Percentiles rank a stretch among this genome's conserved stretches.
Evolutionary conservation across 2,888 invertebrate genomes (phyloP).

Genomic region (Drosophila ustulata): DNA sequence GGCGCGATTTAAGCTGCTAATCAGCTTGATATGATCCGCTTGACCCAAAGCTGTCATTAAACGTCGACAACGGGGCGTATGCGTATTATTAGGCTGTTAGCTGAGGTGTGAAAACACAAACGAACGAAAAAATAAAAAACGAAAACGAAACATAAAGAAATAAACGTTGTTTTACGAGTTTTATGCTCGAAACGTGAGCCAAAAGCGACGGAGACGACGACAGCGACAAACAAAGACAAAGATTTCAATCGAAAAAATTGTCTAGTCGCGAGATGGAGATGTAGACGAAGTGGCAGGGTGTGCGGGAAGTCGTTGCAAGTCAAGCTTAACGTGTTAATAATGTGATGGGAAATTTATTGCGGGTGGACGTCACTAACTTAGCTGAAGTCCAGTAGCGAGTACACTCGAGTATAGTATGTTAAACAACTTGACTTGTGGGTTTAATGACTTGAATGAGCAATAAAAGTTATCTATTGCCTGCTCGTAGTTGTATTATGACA

Average conservation of each 20-base stretch:
- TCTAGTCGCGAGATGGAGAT: constrained; percentile 48
- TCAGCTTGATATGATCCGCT: constrained; percentile 49
- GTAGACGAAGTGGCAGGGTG: background rate
- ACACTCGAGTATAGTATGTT: constrained; percentile 22
- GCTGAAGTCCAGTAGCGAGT: constrained; percentile 42
- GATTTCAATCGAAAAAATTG: constrained; percentile 76
- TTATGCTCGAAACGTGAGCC: constrained; percentile 68
- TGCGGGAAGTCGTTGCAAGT: constrained; percentile 46
- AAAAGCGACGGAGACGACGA: constrained; percentile 30
- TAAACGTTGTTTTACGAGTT: constrained; percentile 62
- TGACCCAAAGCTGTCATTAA: constrained; percentile 55
- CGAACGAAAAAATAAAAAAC: constrained; percentile 10
- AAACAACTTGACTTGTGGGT: constrained; percentile 47
- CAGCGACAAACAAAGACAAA: constrained; percentile 28
- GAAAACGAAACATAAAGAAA: constrained; percentile 49
- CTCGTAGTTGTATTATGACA: constrained; percentile 65
- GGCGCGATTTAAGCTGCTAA: constrained; percentile 46
- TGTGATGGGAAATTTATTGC: constrained; percentile 76
- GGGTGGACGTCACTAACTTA: constrained; percentile 76
- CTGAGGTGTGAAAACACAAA: constrained; percentile 69
- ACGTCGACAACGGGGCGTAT: constrained; percentile 17
- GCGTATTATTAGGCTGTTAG: constrained; percentile 43
- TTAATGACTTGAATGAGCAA: constrained; percentile 69
- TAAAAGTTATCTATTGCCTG: constrained; percentile 68
- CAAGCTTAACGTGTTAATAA: constrained; percentile 76